These are phyloP conservation scores for Oreochromis aureus DNA, from an alignment of 2,113 vertebrate genomes.

Conservation along the genomic window DNA sequence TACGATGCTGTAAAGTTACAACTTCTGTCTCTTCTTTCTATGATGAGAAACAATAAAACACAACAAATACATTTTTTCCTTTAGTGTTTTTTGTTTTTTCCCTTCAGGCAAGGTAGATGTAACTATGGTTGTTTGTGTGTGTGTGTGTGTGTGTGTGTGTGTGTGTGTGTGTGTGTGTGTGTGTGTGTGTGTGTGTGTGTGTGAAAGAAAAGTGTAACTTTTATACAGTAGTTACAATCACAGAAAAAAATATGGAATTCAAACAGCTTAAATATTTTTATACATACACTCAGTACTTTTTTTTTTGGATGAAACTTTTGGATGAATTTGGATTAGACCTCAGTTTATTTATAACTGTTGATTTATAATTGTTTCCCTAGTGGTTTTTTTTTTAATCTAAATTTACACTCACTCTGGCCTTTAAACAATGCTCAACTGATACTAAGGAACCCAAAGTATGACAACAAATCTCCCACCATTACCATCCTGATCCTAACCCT, in stretches of 20 bases:
- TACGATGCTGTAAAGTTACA: background rate
- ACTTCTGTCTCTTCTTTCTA: background rate
- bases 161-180: too few relatives aligned
- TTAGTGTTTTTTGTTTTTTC: background rate
- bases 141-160: background rate
- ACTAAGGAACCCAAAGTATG: background rate
- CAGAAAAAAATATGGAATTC: background rate
- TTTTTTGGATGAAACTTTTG: background rate
- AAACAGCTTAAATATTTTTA: background rate
- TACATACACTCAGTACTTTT: background rate
- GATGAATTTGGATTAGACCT: background rate
- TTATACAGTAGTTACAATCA: background rate
- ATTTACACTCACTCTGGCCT: background rate
- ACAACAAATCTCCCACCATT: background rate
- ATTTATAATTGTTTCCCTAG: background rate
- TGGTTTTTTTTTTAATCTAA: background rate
- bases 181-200: background rate
- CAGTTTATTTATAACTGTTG: background rate
- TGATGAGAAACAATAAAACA: background rate
- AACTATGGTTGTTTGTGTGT: background rate
- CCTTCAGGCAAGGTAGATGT: background rate
- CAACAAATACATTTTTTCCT: background rate
- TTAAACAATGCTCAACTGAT: background rate
- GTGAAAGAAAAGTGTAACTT: background rate
- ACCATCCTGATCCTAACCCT: background rate